A percentile compares a stretch with the other conserved stretches of the same genome.
Conservation (phyloP, 2,113 vertebrate genomes). For the Coracopsis vasa region DNA sequence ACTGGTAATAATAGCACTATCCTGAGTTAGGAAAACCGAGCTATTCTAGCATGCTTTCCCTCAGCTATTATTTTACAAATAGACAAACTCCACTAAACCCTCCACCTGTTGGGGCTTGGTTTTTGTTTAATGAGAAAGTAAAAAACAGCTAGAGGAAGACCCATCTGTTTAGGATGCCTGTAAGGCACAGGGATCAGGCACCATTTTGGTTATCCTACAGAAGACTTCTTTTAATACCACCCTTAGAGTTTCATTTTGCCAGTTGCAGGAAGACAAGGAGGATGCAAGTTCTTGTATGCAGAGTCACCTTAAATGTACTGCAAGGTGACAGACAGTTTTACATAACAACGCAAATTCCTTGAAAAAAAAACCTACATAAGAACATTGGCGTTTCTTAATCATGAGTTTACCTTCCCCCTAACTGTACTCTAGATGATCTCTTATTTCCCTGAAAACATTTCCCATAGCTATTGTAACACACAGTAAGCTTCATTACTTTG, state of each 20-base stretch:
- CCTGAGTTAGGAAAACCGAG: background rate
- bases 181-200: background rate
- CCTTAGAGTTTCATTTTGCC: background rate
- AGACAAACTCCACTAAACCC: background rate
- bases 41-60: background rate
- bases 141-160: background rate
- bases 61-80: background rate
- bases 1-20: background rate
- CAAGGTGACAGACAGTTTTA: background rate
- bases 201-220: background rate
- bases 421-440: background rate
- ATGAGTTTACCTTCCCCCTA: background rate
- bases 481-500: background rate
- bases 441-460: background rate
- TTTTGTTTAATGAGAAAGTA: background rate
- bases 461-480: background rate
- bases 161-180: background rate
- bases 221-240: background rate
- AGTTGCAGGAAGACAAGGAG: background rate
- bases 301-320: background rate
- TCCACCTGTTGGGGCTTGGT: background rate
- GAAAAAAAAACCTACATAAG: background rate
- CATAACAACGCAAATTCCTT: background rate
- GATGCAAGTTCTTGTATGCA: rapidly evolving
- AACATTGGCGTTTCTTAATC: background rate